Evolutionary conservation across 2,113 vertebrate species (phyloP), one percentile per base, ranked within the genome.

Genomic region (Anas platyrhynchos): DNA sequence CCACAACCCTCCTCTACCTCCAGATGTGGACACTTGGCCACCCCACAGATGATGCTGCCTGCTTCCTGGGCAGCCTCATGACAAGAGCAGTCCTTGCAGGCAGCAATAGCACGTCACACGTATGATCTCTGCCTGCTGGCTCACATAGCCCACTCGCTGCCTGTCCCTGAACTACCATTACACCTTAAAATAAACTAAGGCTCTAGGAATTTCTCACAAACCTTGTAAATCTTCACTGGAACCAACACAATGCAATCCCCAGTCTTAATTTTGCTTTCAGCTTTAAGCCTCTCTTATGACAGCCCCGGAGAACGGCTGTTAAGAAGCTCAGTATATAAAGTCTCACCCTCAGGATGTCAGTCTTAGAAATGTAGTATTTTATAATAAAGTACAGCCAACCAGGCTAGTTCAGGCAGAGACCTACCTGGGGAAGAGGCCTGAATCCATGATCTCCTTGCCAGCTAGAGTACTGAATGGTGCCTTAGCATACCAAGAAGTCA

Each of bases 381-480:
- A 58, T 65, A 84, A 91, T 41, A 91, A 94, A 92, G 84, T 18
- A n/a, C 23, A 65, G 20, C 54, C 78, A 86, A 72, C 23, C 43
- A 52, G 46, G 73, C 69, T 56, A 82, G 74, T 73, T 61, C 32
- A 92, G 71, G 66, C 81, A 79, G 48, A 79, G 56, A 89, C 62
- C 69, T 84, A 96, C 81, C 91, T 91, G 78, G 48, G 29, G 71
- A 46, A 89, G 43, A 94, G 14, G 62, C 20, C 62, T 76, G 84
- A 89, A 89, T 87, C 84, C 78, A 56, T 31, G 10, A 48, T 68
- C 58, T 56, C n/a, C 34, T 72, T 91, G 93, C 88, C 95, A 97
- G 61, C 68, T 74, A 73, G 67, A 82, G n/a, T 26, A 86, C 73
- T 71, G 90, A 92, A 52, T 26, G 48, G 34, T 93, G 89, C 77